Conservation (phyloP, 2,888 invertebrate genomes). For the Pristionchus maxplancki region DNA sequence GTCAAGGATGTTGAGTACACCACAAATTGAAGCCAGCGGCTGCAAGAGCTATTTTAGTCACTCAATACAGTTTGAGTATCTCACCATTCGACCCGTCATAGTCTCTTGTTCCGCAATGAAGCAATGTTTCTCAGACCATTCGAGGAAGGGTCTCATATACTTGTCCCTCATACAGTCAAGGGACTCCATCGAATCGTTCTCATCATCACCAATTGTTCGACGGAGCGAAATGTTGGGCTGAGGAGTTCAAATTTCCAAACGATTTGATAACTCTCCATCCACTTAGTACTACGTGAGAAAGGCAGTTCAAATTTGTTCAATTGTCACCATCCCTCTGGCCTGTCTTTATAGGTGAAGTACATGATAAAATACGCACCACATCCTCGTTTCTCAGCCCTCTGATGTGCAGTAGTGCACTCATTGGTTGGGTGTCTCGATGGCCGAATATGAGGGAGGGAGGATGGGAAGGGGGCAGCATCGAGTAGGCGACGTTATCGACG, state of each 20-base stretch:
- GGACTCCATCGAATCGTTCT: neutral
- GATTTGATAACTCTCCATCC: neutral
- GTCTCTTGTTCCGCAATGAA: slow-evolving; percentile 39
- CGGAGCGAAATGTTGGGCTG: neutral
- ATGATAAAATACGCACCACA: neutral
- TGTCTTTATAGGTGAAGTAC: too few relatives aligned
- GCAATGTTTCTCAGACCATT: neutral
- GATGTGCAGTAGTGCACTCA: neutral
- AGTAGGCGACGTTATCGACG: slow-evolving; percentile 28
- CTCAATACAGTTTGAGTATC: neutral
- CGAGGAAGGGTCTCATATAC: slow-evolving; percentile 42
- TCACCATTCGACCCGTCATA: neutral
- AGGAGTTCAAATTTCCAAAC: neutral
- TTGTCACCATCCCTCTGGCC: neutral
- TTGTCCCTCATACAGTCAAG: neutral
- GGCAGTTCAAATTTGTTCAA: neutral
- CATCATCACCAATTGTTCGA: neutral
- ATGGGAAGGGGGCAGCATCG: slow-evolving; percentile 28
- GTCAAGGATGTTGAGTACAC: slow-evolving; percentile 17
- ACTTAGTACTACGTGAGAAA: neutral
- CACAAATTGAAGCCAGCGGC: slow-evolving; percentile 19
- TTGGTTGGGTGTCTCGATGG: neutral
- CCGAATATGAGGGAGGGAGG: neutral
- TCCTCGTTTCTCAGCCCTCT: neutral
- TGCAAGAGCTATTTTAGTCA: neutral